Conservation (phyloP, 2,888 invertebrate genomes). For the Drosophila koepferae region DNA sequence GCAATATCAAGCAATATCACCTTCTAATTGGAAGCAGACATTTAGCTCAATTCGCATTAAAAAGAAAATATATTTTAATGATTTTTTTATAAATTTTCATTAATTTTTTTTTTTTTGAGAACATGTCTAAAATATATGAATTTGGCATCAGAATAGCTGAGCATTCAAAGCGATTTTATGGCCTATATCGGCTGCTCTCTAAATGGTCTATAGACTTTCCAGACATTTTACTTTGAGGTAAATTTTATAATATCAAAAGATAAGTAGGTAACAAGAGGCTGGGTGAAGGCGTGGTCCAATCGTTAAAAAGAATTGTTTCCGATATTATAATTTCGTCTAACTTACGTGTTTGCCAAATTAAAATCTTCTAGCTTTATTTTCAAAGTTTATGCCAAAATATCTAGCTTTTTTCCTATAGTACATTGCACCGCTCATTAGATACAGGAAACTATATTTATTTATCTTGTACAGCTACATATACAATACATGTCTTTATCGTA, state of each 20-base stretch:
- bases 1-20: not conserved
- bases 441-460: too few species aligned
- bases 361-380: too few species aligned
- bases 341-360: too few species aligned
- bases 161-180: not conserved
- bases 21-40: not conserved
- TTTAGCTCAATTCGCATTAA: not conserved
- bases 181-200: not conserved
- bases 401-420: too few species aligned
- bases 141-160: not conserved
- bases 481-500: too few species aligned
- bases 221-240: not conserved
- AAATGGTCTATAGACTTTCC: not conserved
- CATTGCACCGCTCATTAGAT: too few species aligned
- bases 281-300: too few species aligned
- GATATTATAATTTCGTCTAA: too few species aligned
- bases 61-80: not conserved
- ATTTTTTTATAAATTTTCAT: not conserved
- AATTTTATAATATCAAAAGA: not conserved
- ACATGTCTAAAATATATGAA: not conserved
- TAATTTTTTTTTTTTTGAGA: not conserved
- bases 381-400: too few species aligned
- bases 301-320: too few species aligned
- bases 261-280: not conserved
- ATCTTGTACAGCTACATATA: too few species aligned